Base-by-base conservation (phyloP, 2,888 invertebrate species). In the Scaptomyza tumidula region DNA sequence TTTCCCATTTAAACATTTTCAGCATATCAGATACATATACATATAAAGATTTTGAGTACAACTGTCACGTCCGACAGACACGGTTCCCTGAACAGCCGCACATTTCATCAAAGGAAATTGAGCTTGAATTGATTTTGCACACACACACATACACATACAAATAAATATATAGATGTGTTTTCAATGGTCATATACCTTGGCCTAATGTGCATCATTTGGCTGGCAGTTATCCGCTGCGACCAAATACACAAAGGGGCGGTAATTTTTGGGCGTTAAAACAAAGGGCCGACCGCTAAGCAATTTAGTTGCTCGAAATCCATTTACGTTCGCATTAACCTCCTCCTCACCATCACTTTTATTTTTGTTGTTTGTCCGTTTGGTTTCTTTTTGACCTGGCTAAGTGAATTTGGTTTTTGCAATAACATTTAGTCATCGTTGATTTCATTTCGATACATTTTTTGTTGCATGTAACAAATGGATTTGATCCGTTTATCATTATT, bases 81-180 rank as follows among this genome's bases (percentile, higher is more conserved):
- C 53, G 48, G 37, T 45, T 46, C 27, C 46, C 71, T 29, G 39
- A 59, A 16, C 67, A 39, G 56, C 41, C 53, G 57, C 61, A 69
- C 76, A 81, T 81, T 81, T 81, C 73, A 76, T 86, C 80, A 86
- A 86, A 83, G 71, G 73, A 76, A 82, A 83, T 83, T 71, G 86
- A 71, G 80, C 80, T 76, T 74, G 80, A 86, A 83, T 83, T 83
- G 82, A 83, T 86, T 83, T 78, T 67, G 64, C 62, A 39, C 76
- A 59, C 54, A 73, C 63, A 58, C 39, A 48, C 37, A 14, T 53
- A 29, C 31, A 31, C 33, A 6, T 9, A 14, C 33, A 6, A 9
- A 14, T 14, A 11, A 13, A 9, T 19, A 6, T 49, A 48, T 16
- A 13, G 19, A 19, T 55, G 49, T 53, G 19, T 52, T 45, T 37